Conservation (phyloP, 2,888 invertebrate species). For the Fabriciana adippe region DNA sequence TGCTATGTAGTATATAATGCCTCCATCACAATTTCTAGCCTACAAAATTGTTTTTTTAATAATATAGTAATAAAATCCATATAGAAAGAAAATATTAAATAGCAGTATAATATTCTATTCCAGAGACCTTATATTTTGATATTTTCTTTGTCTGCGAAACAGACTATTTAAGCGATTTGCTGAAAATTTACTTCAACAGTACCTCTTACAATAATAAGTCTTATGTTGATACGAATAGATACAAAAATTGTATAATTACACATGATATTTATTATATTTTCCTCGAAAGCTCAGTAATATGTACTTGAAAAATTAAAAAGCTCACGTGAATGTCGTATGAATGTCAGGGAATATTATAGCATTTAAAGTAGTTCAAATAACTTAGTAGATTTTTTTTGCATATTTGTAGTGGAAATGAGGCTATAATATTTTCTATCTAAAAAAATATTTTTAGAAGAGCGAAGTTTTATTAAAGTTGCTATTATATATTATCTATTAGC, state of each 20-base stretch:
- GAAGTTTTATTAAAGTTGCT: no score
- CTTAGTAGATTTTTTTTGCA: constrained; percentile 10
- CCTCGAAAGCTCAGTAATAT: constrained; percentile 20
- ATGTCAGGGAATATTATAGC: constrained; percentile 30
- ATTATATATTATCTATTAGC: no score
- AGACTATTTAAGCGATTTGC: not conserved
- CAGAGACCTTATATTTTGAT: not conserved
- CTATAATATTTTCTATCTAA: no score
- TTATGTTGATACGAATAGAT: not conserved
- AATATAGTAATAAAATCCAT: no score
- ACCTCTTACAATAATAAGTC: not conserved
- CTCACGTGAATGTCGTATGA: constrained; percentile 28
- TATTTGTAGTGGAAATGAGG: constrained; percentile 2
- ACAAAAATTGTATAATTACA: constrained; percentile 1
- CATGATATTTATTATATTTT: not conserved
- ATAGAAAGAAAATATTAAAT: no score
- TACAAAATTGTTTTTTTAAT: no score
- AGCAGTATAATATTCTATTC: no score
- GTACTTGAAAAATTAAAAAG: constrained; percentile 28
- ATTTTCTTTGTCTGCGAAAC: not conserved
- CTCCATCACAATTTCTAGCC: no score
- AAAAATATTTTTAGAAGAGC: no score
- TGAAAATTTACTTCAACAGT: not conserved
- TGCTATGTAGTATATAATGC: no score
- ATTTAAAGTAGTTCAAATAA: constrained; percentile 18